Evolutionary conservation across 37 sponge, comb jelly and placozoan species (phyloP).

Genomic region (Dysidea cf. avara): DNA sequence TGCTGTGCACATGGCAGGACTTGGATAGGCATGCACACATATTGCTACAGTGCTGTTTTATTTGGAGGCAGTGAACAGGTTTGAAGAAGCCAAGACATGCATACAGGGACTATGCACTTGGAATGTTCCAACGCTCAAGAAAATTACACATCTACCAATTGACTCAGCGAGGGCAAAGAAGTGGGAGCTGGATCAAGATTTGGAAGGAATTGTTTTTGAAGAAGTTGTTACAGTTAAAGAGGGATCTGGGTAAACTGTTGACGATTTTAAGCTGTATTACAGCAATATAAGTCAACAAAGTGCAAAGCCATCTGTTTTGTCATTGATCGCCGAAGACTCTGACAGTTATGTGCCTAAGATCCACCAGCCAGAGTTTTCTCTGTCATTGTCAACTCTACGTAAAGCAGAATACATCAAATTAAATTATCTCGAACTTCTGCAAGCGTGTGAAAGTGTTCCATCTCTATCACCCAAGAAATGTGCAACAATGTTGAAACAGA

Average conservation of each 20-base stretch:
- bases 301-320: constrained; percentile 49
- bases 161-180: constrained; percentile 21
- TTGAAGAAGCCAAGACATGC: no score
- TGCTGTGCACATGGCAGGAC: constrained; percentile 53
- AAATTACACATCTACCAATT: not conserved
- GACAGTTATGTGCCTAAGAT: constrained; percentile 33
- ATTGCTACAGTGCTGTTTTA: constrained; percentile 28
- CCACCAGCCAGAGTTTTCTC: constrained; percentile 13
- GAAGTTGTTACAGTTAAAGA: not conserved
- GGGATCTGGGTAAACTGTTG: not conserved
- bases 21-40: constrained; percentile 50
- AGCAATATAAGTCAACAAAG: not conserved
- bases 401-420: not conserved
- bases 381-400: not conserved
- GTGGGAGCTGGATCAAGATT: not conserved
- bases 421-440: constrained; percentile 5
- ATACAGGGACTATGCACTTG: no score
- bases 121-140: no score
- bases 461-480: not conserved
- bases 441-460: constrained; percentile 9
- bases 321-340: constrained; percentile 18
- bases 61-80: not conserved
- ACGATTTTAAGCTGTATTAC: not conserved
- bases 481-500: not conserved
- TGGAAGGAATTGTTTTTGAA: not conserved